A percentile compares a stretch with the other conserved stretches of the same genome.
Evolutionary conservation across 2,888 invertebrate species (phyloP).

Genomic region (Lasioglossum villosulum): DNA sequence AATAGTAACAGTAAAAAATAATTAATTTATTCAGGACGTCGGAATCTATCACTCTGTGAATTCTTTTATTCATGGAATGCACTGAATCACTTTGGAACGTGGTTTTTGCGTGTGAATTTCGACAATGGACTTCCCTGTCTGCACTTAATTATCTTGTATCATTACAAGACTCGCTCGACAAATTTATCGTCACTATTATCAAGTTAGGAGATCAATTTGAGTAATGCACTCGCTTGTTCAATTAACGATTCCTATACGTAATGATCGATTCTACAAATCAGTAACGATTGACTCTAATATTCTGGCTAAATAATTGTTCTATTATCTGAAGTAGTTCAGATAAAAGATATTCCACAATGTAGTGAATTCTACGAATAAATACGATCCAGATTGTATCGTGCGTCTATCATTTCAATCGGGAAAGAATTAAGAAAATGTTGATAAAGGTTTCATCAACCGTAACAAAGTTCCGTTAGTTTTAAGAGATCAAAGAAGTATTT

Average conservation of each 20-base stretch:
- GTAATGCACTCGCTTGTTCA: background rate
- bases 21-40: background rate
- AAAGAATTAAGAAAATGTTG: background rate
- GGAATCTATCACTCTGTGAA: constrained; percentile 5
- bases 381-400: background rate
- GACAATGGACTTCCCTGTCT: background rate
- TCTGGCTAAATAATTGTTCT: background rate
- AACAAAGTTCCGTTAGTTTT: background rate
- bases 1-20: constrained; percentile 10
- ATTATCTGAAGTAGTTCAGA: background rate
- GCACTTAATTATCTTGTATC: background rate
- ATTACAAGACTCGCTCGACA: background rate
- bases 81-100: background rate
- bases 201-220: background rate
- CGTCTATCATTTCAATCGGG: background rate
- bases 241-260: background rate
- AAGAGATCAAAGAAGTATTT: background rate
- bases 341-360: background rate
- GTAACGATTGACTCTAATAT: background rate
- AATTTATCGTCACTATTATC: background rate
- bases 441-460: background rate
- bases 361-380: background rate
- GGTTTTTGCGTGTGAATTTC: background rate
- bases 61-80: constrained; percentile 5
- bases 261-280: background rate